Evolutionary conservation across 2,113 vertebrate genomes (phyloP).

Genomic region (Mionectes macconnelli): DNA sequence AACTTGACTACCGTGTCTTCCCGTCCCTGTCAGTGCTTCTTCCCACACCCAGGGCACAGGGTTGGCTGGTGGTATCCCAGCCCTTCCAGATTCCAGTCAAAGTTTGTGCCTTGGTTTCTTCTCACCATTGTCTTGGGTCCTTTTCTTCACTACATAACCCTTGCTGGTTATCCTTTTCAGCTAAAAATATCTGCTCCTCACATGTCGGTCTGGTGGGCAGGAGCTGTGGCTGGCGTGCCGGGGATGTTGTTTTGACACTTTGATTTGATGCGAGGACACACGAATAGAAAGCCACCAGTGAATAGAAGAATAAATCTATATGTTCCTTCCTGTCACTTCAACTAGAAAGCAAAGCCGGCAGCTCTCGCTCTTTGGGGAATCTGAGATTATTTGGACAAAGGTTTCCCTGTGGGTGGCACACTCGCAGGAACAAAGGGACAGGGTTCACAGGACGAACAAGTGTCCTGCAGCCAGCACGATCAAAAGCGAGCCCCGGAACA

Average conservation of each 20-base stretch:
- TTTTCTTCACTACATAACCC: not conserved
- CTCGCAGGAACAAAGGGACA: conserved; percentile 13
- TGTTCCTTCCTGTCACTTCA: conserved; percentile 12
- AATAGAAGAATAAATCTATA: conserved; percentile 38
- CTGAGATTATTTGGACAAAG: conserved; percentile 38
- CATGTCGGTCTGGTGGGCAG: not conserved
- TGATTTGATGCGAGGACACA: not conserved
- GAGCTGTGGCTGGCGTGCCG: not conserved
- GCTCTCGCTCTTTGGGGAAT: conserved; percentile 2
- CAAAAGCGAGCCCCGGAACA: conserved; percentile 2
- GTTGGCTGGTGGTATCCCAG: not conserved
- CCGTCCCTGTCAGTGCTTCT: not conserved
- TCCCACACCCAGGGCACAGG: rapidly evolving
- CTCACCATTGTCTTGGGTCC: rapidly evolving
- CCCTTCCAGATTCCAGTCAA: not conserved
- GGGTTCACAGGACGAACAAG: not conserved
- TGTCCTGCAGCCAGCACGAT: not conserved
- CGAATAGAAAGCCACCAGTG: not conserved
- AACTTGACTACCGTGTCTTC: not conserved
- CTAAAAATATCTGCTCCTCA: not conserved
- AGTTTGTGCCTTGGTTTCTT: not conserved
- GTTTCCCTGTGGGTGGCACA: not conserved
- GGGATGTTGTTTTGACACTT: conserved; percentile 9
- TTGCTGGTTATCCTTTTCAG: not conserved
- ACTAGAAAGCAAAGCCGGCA: conserved; percentile 18